A percentile compares a stretch with the other conserved stretches of the same genome.
phyloP scores from a whole-genome alignment of 1,140 invertebrate genomes.

The Eufriesea mexicana region DNA sequence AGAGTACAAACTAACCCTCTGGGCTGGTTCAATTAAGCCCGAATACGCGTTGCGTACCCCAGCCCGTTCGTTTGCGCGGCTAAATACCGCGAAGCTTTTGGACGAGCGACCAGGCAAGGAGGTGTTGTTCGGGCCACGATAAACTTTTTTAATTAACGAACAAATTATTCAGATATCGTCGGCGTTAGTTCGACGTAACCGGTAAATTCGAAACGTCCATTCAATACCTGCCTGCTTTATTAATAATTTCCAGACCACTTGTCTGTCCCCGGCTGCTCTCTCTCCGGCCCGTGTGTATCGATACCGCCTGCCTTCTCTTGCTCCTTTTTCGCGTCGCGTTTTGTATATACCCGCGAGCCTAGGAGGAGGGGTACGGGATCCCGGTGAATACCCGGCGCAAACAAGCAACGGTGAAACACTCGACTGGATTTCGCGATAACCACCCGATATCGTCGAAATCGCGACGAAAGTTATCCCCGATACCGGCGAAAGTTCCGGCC shows the following conservation, averaged over 20 bases:
- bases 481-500: not conserved
- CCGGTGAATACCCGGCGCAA: not conserved
- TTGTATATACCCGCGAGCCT: not conserved
- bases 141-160: constrained; percentile 63
- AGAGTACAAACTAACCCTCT: constrained; percentile 60
- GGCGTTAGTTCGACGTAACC: constrained; percentile 22
- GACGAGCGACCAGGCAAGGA: constrained; percentile 43
- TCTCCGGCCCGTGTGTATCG: not conserved
- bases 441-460: not conserved
- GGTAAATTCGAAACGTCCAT: constrained; percentile 44
- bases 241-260: constrained; percentile 56
- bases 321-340: not conserved
- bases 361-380: not conserved
- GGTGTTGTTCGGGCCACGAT: constrained; percentile 58
- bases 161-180: constrained; percentile 55
- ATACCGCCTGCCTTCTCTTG: not conserved
- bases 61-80: constrained; percentile 36
- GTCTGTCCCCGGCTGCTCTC: constrained; percentile 11
- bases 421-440: not conserved
- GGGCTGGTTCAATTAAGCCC: constrained; percentile 61
- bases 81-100: constrained; percentile 51
- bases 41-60: constrained; percentile 42
- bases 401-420: not conserved
- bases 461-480: not conserved
- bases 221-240: constrained; percentile 31